phyloP scores from a whole-genome alignment of 2,113 vertebrate genomes.

The Vireo altiloquus region DNA sequence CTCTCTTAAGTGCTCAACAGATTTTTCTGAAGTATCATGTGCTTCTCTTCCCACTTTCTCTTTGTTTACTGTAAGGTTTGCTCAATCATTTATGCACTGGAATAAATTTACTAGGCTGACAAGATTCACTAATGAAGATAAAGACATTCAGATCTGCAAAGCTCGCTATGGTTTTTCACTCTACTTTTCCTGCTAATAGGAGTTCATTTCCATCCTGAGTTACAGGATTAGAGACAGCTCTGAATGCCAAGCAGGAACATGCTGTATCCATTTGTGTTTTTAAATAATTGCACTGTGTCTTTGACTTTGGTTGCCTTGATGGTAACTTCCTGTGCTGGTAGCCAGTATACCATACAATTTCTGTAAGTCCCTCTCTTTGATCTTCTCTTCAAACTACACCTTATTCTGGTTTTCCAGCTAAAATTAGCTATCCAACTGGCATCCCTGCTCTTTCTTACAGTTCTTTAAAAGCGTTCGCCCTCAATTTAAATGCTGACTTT shows the following conservation, averaged over 20 bases:
- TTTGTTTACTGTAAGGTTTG: neutral
- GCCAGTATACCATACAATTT: neutral
- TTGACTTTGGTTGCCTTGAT: neutral
- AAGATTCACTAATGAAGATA: neutral
- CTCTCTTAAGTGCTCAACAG: neutral
- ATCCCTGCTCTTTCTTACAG: neutral
- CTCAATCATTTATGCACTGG: neutral
- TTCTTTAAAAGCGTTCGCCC: neutral
- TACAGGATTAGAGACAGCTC: neutral
- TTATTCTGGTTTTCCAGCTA: conserved; percentile 14
- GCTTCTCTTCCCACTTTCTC: neutral
- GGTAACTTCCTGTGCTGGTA: neutral
- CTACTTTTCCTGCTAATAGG: neutral
- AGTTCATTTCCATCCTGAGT: neutral
- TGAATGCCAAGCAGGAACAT: conserved; percentile 25
- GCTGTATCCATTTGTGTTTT: conserved; percentile 18
- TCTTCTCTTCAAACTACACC: neutral
- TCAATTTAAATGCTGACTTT: neutral
- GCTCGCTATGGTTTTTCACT: neutral
- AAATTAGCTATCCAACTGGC: neutral
- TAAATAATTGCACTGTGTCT: neutral
- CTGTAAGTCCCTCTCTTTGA: neutral
- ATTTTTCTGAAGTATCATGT: neutral
- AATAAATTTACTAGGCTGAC: neutral
- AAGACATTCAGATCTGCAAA: neutral